Conservation (phyloP, 1,140 invertebrate genomes). For the Saccostrea cuccullata region DNA sequence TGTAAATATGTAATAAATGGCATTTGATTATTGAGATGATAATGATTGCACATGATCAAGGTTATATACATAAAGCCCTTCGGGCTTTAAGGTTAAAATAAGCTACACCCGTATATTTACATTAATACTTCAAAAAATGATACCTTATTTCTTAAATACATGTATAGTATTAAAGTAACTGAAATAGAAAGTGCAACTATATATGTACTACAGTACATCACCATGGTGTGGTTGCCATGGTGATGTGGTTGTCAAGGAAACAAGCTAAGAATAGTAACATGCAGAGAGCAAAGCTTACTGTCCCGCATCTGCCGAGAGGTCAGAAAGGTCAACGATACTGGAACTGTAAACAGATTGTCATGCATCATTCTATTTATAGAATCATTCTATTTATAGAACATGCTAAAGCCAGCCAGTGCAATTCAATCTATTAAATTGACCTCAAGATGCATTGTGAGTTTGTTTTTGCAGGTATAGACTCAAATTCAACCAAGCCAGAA, state of each 20-base stretch:
- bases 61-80: too few relatives aligned
- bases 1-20: too few relatives aligned
- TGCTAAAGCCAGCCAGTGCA: conserved; percentile 15
- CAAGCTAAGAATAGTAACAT: conserved; percentile 32
- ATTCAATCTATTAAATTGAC: not conserved
- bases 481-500: conserved; percentile 15
- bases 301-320: not conserved
- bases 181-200: not conserved
- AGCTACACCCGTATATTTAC: too few relatives aligned
- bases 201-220: not conserved
- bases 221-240: not conserved
- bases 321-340: conserved; percentile 18
- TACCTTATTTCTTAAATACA: too few relatives aligned
- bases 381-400: conserved; percentile 34
- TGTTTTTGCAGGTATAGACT: not conserved
- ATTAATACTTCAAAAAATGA: too few relatives aligned
- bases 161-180: not conserved
- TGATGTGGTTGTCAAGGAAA: conserved; percentile 20
- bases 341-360: conserved; percentile 27
- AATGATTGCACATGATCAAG: too few relatives aligned
- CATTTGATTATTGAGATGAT: too few relatives aligned
- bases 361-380: conserved; percentile 34
- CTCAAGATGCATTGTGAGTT: conserved; percentile 1
- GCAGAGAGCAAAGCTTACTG: conserved; percentile 29
- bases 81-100: too few relatives aligned